Percentiles rank a stretch among this genome's conserved stretches.
Evolutionary conservation across 1,140 invertebrate species (phyloP).

Genomic region (Rhagoletis pomonella): DNA sequence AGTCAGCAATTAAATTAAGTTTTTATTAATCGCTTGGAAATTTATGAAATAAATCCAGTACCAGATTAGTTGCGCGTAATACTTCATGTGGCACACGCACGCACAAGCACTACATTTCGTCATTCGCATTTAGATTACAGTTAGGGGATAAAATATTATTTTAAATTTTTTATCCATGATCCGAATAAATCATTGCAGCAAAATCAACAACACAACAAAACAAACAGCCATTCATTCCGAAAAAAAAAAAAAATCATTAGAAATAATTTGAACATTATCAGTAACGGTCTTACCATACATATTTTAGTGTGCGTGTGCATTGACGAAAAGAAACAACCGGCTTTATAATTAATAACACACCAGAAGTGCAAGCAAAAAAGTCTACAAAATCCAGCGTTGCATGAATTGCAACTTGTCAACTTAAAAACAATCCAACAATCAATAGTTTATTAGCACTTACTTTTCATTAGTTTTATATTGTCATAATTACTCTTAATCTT

Average conservation of each 20-base stretch:
- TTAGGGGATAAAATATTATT: too few species aligned
- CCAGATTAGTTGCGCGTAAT: background rate
- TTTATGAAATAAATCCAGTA: background rate
- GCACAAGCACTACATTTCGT: too few species aligned
- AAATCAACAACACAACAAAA: background rate
- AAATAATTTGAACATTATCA: background rate
- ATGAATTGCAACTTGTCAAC: slow-evolving; percentile 25
- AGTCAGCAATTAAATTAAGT: background rate
- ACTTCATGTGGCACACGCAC: background rate
- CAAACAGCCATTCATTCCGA: background rate
- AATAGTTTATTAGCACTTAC: slow-evolving; percentile 44
- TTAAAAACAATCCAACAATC: slow-evolving; percentile 42
- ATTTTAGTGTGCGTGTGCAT: background rate
- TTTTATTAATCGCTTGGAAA: slow-evolving; percentile 30
- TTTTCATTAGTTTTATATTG: slow-evolving; percentile 32
- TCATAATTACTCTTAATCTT: slow-evolving; percentile 35
- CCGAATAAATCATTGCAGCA: too few species aligned
- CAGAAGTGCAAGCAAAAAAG: slow-evolving; percentile 30
- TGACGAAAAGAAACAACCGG: background rate
- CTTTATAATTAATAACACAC: background rate
- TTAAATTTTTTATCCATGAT: too few species aligned
- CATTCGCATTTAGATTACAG: too few species aligned
- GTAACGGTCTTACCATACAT: slow-evolving; percentile 7
- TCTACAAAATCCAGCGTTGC: slow-evolving; percentile 1
- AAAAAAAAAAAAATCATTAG: background rate